Conservation (phyloP, 2,888 invertebrate genomes). For the Leucophenga maculata region DNA sequence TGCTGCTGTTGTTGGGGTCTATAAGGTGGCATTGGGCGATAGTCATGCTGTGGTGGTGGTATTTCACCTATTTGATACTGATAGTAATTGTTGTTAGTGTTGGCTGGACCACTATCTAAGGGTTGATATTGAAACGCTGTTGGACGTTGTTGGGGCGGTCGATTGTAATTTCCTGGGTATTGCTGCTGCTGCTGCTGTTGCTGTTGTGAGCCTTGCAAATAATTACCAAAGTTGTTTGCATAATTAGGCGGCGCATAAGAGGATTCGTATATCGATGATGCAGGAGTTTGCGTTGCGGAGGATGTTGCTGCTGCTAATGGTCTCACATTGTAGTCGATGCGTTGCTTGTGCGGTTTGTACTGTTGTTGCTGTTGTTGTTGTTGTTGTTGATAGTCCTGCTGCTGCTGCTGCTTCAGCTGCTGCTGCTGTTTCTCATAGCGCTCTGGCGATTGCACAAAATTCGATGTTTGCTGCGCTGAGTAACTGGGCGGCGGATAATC, state of each 20-base stretch:
- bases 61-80: slow-evolving; percentile 67
- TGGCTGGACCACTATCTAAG: neutral
- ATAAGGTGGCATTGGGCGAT: neutral
- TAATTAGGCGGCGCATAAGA: slow-evolving; percentile 61
- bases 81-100: slow-evolving; percentile 56
- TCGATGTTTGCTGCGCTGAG: slow-evolving; percentile 55
- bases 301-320: slow-evolving; percentile 39
- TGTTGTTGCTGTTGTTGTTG: too few relatives aligned
- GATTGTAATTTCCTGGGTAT: slow-evolving; percentile 25
- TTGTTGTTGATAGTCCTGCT: too few relatives aligned
- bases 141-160: slow-evolving; percentile 20
- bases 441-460: slow-evolving; percentile 49
- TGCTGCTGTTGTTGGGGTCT: slow-evolving; percentile 30
- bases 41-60: slow-evolving; percentile 50
- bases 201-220: slow-evolving; percentile 56
- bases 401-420: slow-evolving; percentile 31
- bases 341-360: slow-evolving; percentile 54
- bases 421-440: slow-evolving; percentile 37
- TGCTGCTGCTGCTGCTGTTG: slow-evolving; percentile 29
- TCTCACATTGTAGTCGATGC: slow-evolving; percentile 46
- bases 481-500: slow-evolving; percentile 69
- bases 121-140: slow-evolving; percentile 2
- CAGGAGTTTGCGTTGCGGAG: slow-evolving; percentile 36
- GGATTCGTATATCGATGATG: slow-evolving; percentile 42
- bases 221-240: slow-evolving; percentile 70